Evolutionary conservation across 2,113 vertebrate species (phyloP).

Genomic region (Manacus vitellinus): DNA sequence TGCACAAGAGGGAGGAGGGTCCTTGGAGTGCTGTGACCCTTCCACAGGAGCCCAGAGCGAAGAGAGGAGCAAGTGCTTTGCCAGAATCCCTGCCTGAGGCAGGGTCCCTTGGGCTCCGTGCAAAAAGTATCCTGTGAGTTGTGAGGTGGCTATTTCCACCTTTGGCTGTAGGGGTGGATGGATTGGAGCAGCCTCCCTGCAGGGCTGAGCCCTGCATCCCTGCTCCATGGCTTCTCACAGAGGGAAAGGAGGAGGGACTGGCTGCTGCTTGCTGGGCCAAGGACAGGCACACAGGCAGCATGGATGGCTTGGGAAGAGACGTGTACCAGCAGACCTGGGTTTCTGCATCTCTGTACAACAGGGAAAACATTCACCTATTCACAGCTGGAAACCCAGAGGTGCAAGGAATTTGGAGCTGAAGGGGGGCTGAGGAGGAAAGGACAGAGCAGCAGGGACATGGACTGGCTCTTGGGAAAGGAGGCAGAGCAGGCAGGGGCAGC

Average conservation of each 20-base stretch:
- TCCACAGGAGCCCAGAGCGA: background rate
- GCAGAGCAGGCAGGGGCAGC: background rate
- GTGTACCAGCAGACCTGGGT: background rate
- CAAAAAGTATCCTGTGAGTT: background rate
- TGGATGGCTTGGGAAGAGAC: fast-evolving
- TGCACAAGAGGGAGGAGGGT: fast-evolving
- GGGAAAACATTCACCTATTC: background rate
- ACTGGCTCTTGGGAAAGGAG: background rate
- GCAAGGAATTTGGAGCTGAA: background rate
- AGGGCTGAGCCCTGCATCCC: background rate
- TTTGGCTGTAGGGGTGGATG: background rate
- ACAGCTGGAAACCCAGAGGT: background rate
- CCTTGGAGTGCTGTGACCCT: fast-evolving
- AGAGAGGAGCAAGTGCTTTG: background rate
- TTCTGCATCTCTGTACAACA: background rate
- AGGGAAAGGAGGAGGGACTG: fast-evolving
- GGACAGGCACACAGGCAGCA: background rate
- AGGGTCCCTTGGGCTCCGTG: background rate
- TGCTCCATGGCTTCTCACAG: background rate
- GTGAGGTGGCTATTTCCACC: background rate
- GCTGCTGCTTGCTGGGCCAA: background rate
- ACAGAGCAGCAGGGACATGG: background rate
- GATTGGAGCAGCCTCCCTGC: fast-evolving
- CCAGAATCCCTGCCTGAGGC: background rate
- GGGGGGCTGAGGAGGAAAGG: background rate